Evolutionary conservation across 2,113 vertebrate genomes (phyloP), one percentile per base, ranked within the genome.

Genomic region (Epinephelus moara): DNA sequence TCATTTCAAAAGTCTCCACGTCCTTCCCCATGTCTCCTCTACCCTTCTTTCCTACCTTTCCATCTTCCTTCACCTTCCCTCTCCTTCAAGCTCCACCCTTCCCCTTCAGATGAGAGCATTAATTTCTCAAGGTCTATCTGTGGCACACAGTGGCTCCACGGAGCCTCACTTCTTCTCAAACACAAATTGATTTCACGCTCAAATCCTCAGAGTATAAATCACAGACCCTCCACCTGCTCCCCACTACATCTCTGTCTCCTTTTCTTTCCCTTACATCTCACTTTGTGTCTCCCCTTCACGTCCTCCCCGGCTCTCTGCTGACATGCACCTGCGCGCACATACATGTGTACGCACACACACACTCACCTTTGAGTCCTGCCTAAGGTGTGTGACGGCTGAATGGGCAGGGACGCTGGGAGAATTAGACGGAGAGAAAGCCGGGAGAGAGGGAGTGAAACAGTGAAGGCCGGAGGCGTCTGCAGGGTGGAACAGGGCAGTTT

Each of bases 141-240:
- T 88, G 77, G 70, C 77, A 53, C 75, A 76, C 85, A 85, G 67
- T 69, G 52, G 62, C 70, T 83, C 61, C 42, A 66, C 64, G 62
- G 78, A 67, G 59, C 74, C 76, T 82, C 69, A 80, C 85, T 76
- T 89, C 81, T 87, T 70, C 82, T 88, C 85, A 80, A 86, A 90
- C 76, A 74, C 80, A 90, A 89, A 93, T 88, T 84, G 88, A 91
- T 92, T 94, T 92, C 75, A 85, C 33, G 77, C 85, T 82, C 86
- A 93, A 84, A 85, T 87, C 84, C 81, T 80, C 77, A 56, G 64
- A 82, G 79, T 59, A 79, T 90, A 78, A 84, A 86, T 80, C 81
- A 47, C 80, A 81, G 72, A 74, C 66, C 60, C 74, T 79, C 67
- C 90, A 89, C 84, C 85, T 91, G 84, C 66, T 81, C 53, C 69